phyloP scores from a whole-genome alignment of 2,113 vertebrate genomes.

The Rhea americana region DNA sequence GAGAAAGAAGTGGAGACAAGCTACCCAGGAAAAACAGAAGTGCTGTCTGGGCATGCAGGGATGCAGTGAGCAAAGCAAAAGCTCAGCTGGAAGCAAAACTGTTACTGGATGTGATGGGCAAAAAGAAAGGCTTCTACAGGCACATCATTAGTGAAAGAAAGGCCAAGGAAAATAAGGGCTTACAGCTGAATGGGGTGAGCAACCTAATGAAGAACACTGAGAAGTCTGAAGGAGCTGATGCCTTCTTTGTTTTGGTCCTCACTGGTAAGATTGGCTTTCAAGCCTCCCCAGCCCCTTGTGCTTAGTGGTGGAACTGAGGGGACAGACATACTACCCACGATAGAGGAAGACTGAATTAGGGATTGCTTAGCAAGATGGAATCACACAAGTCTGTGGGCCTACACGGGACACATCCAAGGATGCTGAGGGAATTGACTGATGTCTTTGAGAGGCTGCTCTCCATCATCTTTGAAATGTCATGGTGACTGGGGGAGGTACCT shows the following conservation, averaged over 20 bases:
- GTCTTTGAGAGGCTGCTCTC: neutral
- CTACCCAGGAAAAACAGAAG: neutral
- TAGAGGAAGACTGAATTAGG: neutral
- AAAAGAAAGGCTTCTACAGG: neutral
- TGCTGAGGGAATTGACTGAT: neutral
- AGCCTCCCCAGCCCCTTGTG: neutral
- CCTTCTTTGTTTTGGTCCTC: neutral
- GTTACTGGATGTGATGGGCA: neutral
- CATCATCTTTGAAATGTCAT: neutral
- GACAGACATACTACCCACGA: neutral
- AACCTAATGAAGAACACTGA: neutral
- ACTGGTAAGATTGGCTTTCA: neutral
- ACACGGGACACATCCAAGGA: neutral
- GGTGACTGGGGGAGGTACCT: neutral
- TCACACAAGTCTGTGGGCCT: neutral
- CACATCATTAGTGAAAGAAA: neutral
- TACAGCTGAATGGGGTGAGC: neutral
- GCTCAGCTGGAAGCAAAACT: neutral
- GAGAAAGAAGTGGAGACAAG: neutral
- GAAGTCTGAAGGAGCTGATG: neutral
- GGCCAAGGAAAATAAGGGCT: neutral
- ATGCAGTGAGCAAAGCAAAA: neutral
- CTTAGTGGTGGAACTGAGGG: neutral
- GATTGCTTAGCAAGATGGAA: neutral
- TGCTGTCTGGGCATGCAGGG: neutral